Base-by-base conservation (phyloP, 1,140 invertebrate genomes). In the Acyrthosiphon pisum region DNA sequence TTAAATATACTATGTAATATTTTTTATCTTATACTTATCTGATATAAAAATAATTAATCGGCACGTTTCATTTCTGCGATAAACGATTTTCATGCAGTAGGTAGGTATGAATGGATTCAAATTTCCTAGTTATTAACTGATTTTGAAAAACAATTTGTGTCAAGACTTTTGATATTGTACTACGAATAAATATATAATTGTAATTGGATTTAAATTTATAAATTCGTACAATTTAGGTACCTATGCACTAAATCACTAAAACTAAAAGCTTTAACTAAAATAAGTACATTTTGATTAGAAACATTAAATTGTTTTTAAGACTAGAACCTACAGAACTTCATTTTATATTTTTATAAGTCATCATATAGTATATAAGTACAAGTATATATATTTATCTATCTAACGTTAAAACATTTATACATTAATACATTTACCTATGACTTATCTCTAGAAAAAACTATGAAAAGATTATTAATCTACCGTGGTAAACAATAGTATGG, bases 1-100 rank as follows among this genome's bases (percentile, higher is more conserved):
- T 76, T 76, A 76, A 76, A 76, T n/a, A 76, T 76, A 76, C n/a
- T 76, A n/a, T n/a, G 20, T n/a, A 76, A n/a, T 76, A 76, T 76
- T n/a, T 76, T n/a, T 18, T 76, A n/a, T n/a, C n/a, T 76, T 68
- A 18, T 76, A 76, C 60, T 76, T 76, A 76, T 76, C 60, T 35
- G 30, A 76, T 76, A 76, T n/a, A 35, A 76, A 76, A n/a, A 76
- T n/a, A 76, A 76, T n/a, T 76, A 76, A 76, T 76, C 60, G 60
- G 30, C 30, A 76, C 60, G 30, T 76, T 76, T 76, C 14, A 76
- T 30, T 76, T n/a, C 11, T 76, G n/a, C n/a, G 60, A 76, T n/a
- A 76, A 76, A 76, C 14, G n/a, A 76, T 76, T 76, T 76, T 76
- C 4, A 76, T 76, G 4, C 30, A n/a, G 14, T 76, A 76, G n/a